Evolutionary conservation across 2,888 invertebrate genomes (phyloP).

Genomic region (Eustalomyia histrio): DNA sequence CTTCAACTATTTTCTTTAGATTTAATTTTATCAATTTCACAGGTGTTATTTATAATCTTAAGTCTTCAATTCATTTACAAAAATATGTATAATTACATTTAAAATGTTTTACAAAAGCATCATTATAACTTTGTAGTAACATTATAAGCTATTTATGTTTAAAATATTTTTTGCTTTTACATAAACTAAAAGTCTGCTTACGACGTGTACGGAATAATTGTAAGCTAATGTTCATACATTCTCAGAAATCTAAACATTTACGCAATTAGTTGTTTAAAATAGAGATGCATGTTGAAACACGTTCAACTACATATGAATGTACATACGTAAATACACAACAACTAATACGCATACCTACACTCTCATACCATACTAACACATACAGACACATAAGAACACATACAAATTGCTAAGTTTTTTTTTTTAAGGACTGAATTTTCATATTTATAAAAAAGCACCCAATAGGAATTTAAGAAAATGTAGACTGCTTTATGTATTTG

Average conservation of each 20-base stretch:
- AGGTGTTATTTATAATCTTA: no score
- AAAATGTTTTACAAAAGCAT: conserved; percentile 29
- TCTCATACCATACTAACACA: neutral
- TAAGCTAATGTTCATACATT: conserved; percentile 36
- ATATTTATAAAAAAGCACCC: no score
- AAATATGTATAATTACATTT: neutral
- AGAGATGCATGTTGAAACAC: conserved; percentile 41
- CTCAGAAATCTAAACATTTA: neutral
- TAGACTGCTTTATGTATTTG: no score
- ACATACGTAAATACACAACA: no score
- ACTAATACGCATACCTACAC: conserved; percentile 6
- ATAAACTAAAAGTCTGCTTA: conserved; percentile 16
- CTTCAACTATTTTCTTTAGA: no score
- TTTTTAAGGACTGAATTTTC: no score
- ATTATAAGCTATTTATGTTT: conserved; percentile 21
- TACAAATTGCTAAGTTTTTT: no score
- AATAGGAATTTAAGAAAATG: no score
- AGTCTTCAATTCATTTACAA: no score
- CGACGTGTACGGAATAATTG: conserved; percentile 39
- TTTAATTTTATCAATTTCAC: no score
- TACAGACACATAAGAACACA: neutral
- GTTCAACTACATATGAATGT: no score
- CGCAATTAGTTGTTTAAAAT: conserved; percentile 31
- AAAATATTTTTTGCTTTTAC: neutral
- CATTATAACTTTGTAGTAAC: conserved; percentile 41